These are phyloP conservation scores for Ricordea florida DNA, from an alignment of 92 coral and sea anemone genomes.

Conservation along the genomic window DNA sequence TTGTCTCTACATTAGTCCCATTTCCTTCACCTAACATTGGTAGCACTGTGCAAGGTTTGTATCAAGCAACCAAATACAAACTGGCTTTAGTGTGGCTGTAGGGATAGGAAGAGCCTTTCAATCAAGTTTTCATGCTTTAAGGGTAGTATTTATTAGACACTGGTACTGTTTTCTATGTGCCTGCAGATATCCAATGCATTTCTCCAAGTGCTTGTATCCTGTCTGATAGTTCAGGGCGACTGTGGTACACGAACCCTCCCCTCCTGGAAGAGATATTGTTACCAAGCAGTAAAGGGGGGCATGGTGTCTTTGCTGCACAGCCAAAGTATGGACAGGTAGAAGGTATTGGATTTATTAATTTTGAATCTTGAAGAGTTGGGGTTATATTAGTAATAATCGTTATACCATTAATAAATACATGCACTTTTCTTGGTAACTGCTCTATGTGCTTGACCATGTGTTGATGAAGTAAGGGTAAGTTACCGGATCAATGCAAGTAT, in stretches of 20 bases:
- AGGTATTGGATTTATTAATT: slow-evolving; percentile 44
- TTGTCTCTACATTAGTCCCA: slow-evolving; percentile 32
- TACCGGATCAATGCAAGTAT: too few species aligned
- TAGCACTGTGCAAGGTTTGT: slow-evolving; percentile 66
- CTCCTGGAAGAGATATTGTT: slow-evolving; percentile 68
- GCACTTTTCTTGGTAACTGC: too few species aligned
- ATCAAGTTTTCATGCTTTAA: too few species aligned
- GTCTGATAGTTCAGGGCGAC: slow-evolving; percentile 78
- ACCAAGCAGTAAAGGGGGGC: slow-evolving; percentile 85
- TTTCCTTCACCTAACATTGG: slow-evolving; percentile 59
- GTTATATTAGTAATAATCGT: neutral
- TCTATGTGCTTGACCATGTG: too few species aligned
- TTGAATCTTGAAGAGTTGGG: neutral
- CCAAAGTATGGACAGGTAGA: slow-evolving; percentile 46
- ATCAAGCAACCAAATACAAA: too few species aligned
- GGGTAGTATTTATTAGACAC: too few species aligned
- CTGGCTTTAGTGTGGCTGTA: too few species aligned
- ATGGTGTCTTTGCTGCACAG: slow-evolving; percentile 91
- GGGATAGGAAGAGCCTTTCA: too few species aligned
- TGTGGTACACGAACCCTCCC: slow-evolving; percentile 72
- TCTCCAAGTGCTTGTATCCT: slow-evolving; percentile 65
- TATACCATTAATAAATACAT: too few species aligned
- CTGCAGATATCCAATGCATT: slow-evolving; percentile 74
- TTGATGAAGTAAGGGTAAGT: too few species aligned
- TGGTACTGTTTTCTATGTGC: too few species aligned